These are phyloP conservation scores for Empis livida DNA, from an alignment of 2,888 invertebrate genomes.

Conservation along the genomic window DNA sequence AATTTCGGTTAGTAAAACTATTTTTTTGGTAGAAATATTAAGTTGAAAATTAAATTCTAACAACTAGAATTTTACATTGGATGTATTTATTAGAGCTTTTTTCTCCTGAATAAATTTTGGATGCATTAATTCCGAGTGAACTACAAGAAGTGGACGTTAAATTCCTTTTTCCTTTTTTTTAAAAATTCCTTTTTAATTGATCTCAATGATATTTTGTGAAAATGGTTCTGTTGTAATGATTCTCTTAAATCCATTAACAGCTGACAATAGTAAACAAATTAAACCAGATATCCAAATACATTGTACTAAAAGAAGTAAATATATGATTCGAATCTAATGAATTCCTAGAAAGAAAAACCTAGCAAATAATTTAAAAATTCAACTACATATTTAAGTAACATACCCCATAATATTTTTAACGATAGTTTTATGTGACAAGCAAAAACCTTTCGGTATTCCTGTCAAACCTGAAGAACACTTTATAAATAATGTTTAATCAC, in stretches of 20 bases:
- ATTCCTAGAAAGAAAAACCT: background rate
- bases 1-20: too few species aligned
- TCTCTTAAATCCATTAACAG: constrained; percentile 24
- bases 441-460: constrained; percentile 26
- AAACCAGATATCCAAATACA: constrained; percentile 27
- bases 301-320: constrained; percentile 23
- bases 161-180: too few species aligned
- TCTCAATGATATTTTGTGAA: too few species aligned
- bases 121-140: too few species aligned
- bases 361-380: background rate
- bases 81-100: too few species aligned
- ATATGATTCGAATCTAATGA: constrained; percentile 18
- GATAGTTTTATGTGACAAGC: constrained; percentile 19
- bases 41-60: too few species aligned
- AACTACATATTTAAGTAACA: background rate
- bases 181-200: too few species aligned
- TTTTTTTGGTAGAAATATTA: too few species aligned
- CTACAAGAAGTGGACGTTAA: too few species aligned
- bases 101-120: too few species aligned
- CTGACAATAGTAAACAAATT: constrained; percentile 24
- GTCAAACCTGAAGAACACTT: constrained; percentile 29
- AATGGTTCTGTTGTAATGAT: constrained; percentile 25
- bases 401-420: constrained; percentile 6
- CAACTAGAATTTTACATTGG: too few species aligned
- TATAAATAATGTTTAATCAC: constrained; percentile 25